Base-by-base conservation (phyloP, 2,888 invertebrate genomes). In the Papilio protenor region DNA sequence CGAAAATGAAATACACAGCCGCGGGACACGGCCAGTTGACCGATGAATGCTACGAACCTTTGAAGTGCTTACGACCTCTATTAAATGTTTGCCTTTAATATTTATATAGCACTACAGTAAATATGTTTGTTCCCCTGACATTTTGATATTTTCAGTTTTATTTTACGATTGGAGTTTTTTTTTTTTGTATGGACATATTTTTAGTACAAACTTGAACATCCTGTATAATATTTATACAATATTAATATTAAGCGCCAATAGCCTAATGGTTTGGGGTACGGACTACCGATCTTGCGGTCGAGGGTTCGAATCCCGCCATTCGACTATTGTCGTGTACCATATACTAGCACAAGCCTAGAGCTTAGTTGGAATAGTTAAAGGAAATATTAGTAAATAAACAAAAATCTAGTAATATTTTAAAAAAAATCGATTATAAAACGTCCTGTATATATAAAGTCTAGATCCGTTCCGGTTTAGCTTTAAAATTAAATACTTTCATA, bases 1-100 rank as follows among this genome's bases (percentile, higher is more conserved):
- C 40, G 73, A 77, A 79, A 79, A 79, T 79, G 73, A 78, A 80
- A 74, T 77, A 75, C 77, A 77, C 73, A 21, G 77, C 77, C 72
- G 70, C 75, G 73, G 75, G 78, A 77, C 55, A 12, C 57, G 12
- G 23, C 57, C 57, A 80, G 77, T 79, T 77, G 80, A 80, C 77
- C 75, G 66, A 75, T 47, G 73, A 61, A 69, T 75, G 73, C 73
- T 69, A 69, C 18, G 59, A 52, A 49, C 64, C 72, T 72, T 77
- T 73, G 73, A 77, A 72, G 52, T 72, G 71, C 47, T 47, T 52
- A 64, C 52, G 61, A 40, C 16, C n/a, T n/a, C 5, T n/a, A 73
- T 45, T 61, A 27, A 73, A 73, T 61, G 73, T 73, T 73, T 33
- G 71, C 49, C 27, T 21, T 52, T 55, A 27, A 52, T 72, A 27